Percentiles rank a stretch among this genome's conserved stretches.
Conservation (phyloP, 2,113 vertebrate genomes). For the Vombatus ursinus region DNA sequence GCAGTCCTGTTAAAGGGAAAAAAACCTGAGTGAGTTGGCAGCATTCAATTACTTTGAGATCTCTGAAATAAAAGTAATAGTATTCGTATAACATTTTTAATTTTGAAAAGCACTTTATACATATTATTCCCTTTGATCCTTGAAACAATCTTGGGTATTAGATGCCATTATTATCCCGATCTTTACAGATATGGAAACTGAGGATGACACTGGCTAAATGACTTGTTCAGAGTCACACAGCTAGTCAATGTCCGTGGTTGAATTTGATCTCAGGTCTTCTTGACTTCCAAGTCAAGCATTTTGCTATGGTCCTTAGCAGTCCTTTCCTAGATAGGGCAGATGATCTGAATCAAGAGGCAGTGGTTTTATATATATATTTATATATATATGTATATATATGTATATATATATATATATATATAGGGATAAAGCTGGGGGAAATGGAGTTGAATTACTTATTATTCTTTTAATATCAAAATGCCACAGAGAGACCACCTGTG, state of each 20-base stretch:
- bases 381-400: background rate
- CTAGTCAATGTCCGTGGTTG: background rate
- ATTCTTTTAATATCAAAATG: background rate
- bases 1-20: constrained; percentile 90
- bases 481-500: background rate
- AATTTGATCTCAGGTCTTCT: background rate
- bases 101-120: background rate
- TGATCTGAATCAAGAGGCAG: background rate
- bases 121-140: background rate
- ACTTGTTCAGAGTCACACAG: background rate
- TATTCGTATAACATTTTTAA: background rate
- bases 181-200: background rate
- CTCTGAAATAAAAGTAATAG: background rate
- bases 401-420: background rate
- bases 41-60: background rate
- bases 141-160: background rate
- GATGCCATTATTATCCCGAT: background rate
- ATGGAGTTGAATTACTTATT: background rate
- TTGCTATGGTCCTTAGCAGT: background rate
- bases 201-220: background rate
- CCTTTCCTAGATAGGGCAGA: background rate
- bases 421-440: background rate
- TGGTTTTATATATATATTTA: background rate
- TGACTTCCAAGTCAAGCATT: background rate
- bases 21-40: background rate